phyloP scores from a whole-genome alignment of 1,140 invertebrate genomes.

The Onthophagus taurus region DNA sequence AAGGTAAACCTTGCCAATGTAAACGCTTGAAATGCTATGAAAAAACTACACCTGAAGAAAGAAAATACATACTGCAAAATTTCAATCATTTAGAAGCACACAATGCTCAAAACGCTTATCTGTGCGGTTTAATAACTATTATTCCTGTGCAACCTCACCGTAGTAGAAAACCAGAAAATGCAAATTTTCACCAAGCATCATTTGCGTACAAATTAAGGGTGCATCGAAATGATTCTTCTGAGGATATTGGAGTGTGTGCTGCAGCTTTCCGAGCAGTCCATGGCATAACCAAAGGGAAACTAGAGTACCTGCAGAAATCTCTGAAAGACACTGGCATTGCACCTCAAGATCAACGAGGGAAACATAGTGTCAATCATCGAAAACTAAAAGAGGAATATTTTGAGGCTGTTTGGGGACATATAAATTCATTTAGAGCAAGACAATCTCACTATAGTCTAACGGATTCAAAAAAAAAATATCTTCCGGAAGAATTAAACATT shows the following conservation, averaged over 20 bases:
- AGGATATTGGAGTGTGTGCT: background rate
- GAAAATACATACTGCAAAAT: no score
- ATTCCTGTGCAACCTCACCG: no score
- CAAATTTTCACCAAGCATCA: no score
- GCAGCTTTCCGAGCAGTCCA: slow-evolving; percentile 5
- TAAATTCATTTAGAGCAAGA: slow-evolving; percentile 10
- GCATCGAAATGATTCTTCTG: background rate
- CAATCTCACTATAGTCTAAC: slow-evolving; percentile 14
- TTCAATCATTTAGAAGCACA: no score
- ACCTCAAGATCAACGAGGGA: slow-evolving; percentile 7
- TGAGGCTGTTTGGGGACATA: background rate
- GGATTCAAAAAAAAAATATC: slow-evolving; percentile 19
- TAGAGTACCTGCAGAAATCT: slow-evolving; percentile 1
- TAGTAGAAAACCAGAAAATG: no score
- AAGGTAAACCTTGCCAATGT: no score
- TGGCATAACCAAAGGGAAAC: slow-evolving; percentile 3
- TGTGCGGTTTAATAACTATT: no score
- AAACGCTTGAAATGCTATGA: no score
- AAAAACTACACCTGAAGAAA: no score
- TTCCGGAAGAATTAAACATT: slow-evolving; percentile 17
- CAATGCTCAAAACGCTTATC: no score
- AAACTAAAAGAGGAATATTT: background rate
- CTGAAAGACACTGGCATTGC: background rate
- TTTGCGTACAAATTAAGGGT: no score
- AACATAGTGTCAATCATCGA: background rate